A percentile compares a stretch with the other conserved stretches of the same genome.
phyloP scores from a whole-genome alignment of 1,140 invertebrate species.

The Pseudomyrmex cubaensis region DNA sequence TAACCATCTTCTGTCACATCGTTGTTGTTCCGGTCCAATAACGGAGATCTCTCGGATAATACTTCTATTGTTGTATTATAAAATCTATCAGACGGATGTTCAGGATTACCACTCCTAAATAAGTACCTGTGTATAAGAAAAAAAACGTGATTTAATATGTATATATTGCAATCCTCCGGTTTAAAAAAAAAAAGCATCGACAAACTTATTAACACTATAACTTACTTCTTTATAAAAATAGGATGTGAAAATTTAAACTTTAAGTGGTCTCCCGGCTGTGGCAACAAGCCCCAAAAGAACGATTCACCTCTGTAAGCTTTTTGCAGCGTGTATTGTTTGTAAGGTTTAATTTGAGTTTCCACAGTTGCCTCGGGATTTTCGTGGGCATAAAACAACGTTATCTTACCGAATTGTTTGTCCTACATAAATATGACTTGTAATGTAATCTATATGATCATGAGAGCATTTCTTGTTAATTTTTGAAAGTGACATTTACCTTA shows the following conservation, averaged over 20 bases:
- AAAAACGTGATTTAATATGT: slow-evolving; percentile 5
- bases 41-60: slow-evolving; percentile 85
- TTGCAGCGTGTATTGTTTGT: slow-evolving; percentile 92
- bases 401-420: slow-evolving; percentile 97
- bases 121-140: slow-evolving; percentile 88
- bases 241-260: slow-evolving; percentile 93
- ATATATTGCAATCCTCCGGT: too few species aligned
- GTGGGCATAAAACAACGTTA: slow-evolving; percentile 92
- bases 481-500: slow-evolving; percentile 88
- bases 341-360: slow-evolving; percentile 92
- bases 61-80: slow-evolving; percentile 96
- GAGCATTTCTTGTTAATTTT: slow-evolving; percentile 23
- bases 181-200: too few species aligned
- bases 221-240: slow-evolving; percentile 91
- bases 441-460: slow-evolving; percentile 15
- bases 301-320: slow-evolving; percentile 95
- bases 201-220: neutral
- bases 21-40: slow-evolving; percentile 80
- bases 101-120: slow-evolving; percentile 96
- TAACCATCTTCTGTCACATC: slow-evolving; percentile 90
- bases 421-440: slow-evolving; percentile 78
- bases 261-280: slow-evolving; percentile 93
- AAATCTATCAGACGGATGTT: slow-evolving; percentile 96
- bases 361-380: slow-evolving; percentile 92
- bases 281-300: slow-evolving; percentile 97